Evolutionary conservation across 2,888 invertebrate species (phyloP), one percentile per base, ranked within the genome.

Genomic region (Drymonia ruficornis): DNA sequence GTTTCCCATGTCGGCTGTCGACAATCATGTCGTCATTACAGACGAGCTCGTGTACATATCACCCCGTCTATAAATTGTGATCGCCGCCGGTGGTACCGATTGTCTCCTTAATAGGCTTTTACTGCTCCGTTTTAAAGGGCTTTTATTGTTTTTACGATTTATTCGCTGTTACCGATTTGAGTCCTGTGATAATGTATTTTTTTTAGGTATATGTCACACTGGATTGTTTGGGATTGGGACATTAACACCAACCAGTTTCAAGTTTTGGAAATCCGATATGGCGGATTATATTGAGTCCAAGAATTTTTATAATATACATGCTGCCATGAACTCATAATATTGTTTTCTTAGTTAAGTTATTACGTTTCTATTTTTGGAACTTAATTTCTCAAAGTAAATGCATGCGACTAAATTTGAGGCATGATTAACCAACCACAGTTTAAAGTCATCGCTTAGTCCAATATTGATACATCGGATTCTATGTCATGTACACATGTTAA

Each of bases 11-110:
- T 88, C 84, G 80, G 70, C 83, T 87, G 89, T 89, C 86, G 82
- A 88, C 90, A 88, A 87, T 85, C 89, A 87, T 89, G 90, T 90
- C 87, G 84, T 89, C 89, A 91, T 91, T 91, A 91, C 89, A 79
- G 81, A 76, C 86, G 80, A 75, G 83, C 78, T 72, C 83, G 82
- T 84, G 86, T 86, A 83, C 80, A 76, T 79, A 85, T 87, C 86
- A 83, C 72, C 81, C 79, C 75, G 81, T 84, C 85, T 80, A 89
- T 91, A 90, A 89, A 91, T 91, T 86, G 83, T 87, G 87, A 86
- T 85, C 91, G 83, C 82, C 89, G 85, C 80, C 81, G 86, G 86
- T 83, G 87, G 84, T 84, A 83, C 76, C 72, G 78, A 74, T 81
- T 80, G 83, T 86, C 78, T 72, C 78, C 81, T 85, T 87, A 86